Evolutionary conservation across 2,797 vertebrate genomes (phyloP).

Genomic region (Molossus molossus): DNA sequence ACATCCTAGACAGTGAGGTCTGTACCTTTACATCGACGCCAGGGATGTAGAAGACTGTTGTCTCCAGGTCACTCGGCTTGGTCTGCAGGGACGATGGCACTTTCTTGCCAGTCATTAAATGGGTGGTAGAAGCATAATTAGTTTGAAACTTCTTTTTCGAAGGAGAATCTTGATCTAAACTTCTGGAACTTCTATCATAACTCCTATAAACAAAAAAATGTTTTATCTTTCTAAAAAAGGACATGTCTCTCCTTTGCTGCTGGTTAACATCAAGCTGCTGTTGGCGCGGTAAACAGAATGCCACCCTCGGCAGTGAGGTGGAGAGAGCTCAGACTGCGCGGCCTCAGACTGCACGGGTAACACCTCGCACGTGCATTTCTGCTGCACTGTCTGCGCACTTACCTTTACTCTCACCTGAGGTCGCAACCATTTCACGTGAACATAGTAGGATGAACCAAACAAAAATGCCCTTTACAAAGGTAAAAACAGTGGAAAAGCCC

Average conservation of each 20-base stretch:
- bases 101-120: conserved; percentile 96
- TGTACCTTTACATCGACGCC: conserved; percentile 99
- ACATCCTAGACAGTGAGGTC: background rate
- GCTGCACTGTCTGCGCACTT: too few relatives aligned
- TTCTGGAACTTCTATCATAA: conserved; percentile 96
- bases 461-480: background rate
- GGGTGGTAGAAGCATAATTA: conserved; percentile 95
- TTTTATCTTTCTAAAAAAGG: conserved; percentile 17
- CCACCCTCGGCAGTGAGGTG: conserved; percentile 24
- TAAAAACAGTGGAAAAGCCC: background rate
- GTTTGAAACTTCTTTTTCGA: conserved; percentile 98
- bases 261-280: conserved; percentile 23
- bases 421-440: background rate
- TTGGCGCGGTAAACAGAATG: background rate
- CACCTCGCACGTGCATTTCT: background rate
- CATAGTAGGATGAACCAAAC: background rate
- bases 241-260: background rate
- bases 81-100: conserved; percentile 97
- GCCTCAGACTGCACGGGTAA: background rate
- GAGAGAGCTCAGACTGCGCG: background rate
- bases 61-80: conserved; percentile 97
- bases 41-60: conserved; percentile 99
- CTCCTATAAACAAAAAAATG: conserved; percentile 90
- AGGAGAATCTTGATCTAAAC: conserved; percentile 98
- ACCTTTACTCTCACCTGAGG: background rate